Base-by-base conservation (phyloP, 2,888 invertebrate species). In the Drosophila pseudotalamancana region DNA sequence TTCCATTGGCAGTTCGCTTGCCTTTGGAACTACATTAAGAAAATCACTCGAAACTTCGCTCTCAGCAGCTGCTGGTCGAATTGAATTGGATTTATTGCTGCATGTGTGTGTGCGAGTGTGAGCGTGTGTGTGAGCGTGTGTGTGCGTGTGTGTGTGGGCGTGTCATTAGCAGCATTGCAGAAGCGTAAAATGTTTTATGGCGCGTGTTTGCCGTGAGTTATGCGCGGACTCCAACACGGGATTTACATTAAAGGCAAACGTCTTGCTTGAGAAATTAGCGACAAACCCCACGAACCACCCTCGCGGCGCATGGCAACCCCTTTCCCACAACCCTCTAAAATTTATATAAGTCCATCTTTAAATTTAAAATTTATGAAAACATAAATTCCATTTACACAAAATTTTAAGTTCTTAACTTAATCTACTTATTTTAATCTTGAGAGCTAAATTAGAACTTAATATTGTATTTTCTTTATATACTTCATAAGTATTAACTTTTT, bases 51-150 rank as follows among this genome's bases (percentile, higher is more conserved):
- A 61, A 71, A 71, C 57, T 76, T 69, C 65, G 63, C 74, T 87
- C 74, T 87, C 77, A 69, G 87, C 81, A 77, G 81, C 87, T 84
- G 84, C 70, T 83, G 84, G 74, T 70, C 83, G 83, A 78, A 82
- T 76, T 75, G 75, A 87, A 87, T 75, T 77, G 85, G 87, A 80
- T 87, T 84, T 49, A 72, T 72, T 55, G 69, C 39, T 31, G 23
- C 12, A 19, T 9, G 42, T 16, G 40, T 34, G 56, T 34, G 34
- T 16, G 23, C 23, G 21, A 12, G 16, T 16, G 23, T 39, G 16
- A 34, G 18, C 27, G 31, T 56, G n/a, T n/a, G n/a, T n/a, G n/a
- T n/a, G n/a, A n/a, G 42, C 12, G 40, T 34, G 56, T 34, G 34
- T 16, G 23, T 18, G 21, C 11, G 16, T 16, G 23, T 39, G 16